Evolutionary conservation across 2,797 vertebrate species (phyloP), one percentile per base, ranked within the genome.

Genomic region (Myripristis jacobus): DNA sequence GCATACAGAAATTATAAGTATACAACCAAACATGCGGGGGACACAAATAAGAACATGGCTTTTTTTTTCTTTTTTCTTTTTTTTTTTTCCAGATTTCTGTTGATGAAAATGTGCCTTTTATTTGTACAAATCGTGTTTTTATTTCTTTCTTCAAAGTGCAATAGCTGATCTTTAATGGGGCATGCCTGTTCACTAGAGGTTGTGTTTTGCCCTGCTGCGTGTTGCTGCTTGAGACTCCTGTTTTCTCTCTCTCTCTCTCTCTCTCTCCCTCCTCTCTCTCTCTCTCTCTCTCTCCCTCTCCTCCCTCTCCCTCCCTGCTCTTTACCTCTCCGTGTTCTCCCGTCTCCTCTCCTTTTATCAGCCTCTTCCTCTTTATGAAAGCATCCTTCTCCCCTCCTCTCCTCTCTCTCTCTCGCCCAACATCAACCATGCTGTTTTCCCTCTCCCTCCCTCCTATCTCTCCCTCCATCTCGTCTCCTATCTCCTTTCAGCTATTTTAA

Each of bases 71-170:
- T 80, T 89, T n/a, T n/a, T n/a, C n/a, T n/a, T n/a, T n/a, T n/a
- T n/a, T n/a, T n/a, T n/a, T n/a, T n/a, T 70, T 75, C 65, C 79
- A 83, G 79, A 87, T 87, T 92, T 92, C 71, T 87, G 88, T 92
- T 86, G 69, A 85, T 76, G 69, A 90, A 93, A 93, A 92, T 77
- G 87, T 94, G 91, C 92, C 91, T 95, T 96, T 93, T 83, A 85
- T 92, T 80, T 89, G 68, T 82, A 91, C 75, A 56, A 88, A 75
- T 79, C 6, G 44, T 74, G 56, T 61, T 69, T 51, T 89, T 81
- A 65, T 82, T 82, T 79, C 56, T 82, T 70, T 81, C 83, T 88
- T 87, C 81, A 88, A 76, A 80, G 84, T 91, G 79, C 93, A 93
- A 92, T 89, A 90, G 90, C 81, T 85, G 88, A 86, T 74, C 70